Evolutionary conservation across 2,113 vertebrate genomes (phyloP), one percentile per base, ranked within the genome.

Genomic region (Cromileptes altivelis): DNA sequence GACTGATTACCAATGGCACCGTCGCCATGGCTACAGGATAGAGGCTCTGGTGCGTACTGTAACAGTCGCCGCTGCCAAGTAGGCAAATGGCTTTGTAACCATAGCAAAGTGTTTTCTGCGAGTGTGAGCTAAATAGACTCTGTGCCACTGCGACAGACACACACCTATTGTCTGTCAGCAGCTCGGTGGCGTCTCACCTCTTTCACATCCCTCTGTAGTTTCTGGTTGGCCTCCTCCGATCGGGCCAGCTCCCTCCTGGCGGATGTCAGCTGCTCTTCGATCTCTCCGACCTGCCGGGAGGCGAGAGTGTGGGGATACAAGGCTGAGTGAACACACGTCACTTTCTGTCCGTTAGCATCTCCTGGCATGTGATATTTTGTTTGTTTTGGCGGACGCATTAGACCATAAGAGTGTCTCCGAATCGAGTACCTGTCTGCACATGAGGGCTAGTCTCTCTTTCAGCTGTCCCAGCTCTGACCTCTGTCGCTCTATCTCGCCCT

Each of bases 121-220:
- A 72, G 72, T 27, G 19, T 19, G 62, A 71, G 78, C 47, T 69
- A 86, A 87, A 81, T 21, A 64, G 61, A 82, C 30, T 68, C 47
- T 81, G 63, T 60, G 70, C n/a, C 57, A 47, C 75, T 19, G 69
- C 1, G 57, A 83, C 73, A 75, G 85, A 84, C 79, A 75, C 79
- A 42, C 52, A 73, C 13, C 83, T 82, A 64, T 74, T 67, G 76
- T 78, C 81, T 56, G 42, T 45, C 75, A 50, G 19, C 70, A 56
- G 21, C 60, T 17, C 13, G n/a, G 52, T 1, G 18, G 10, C 9
- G 71, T 81, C 82, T 87, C 89, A 98, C 97, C 96, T 98, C 97
- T 83, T 97, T 97, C 80, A 98, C 95, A 30, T 98, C 97, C 2
- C 97, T 91, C 92, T 98, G 97, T 3, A 98, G 95, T 79, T 98